Evolutionary conservation across 2,888 invertebrate genomes (phyloP).

Genomic region (Junonia oenone): DNA sequence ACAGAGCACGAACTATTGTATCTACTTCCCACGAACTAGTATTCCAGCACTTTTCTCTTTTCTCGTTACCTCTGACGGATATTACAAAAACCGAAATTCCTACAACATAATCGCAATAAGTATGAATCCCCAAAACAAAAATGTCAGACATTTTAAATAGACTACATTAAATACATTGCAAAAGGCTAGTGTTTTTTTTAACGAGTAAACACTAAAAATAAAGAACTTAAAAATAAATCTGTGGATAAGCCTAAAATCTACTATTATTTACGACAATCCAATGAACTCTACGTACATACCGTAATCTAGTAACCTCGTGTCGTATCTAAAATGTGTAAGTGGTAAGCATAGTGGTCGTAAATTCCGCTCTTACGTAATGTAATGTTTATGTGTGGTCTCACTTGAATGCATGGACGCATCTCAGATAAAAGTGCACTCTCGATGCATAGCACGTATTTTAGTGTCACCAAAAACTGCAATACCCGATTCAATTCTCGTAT

Average conservation of each 20-base stretch:
- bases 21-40: constrained; percentile 60
- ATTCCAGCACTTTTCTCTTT: constrained; percentile 75
- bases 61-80: constrained; percentile 44
- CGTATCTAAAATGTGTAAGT: neutral
- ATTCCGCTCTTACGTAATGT: neutral
- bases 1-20: constrained; percentile 59
- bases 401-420: neutral
- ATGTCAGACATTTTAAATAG: no score
- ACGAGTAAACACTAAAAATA: no score
- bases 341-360: neutral
- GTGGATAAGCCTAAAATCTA: no score
- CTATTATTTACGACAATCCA: neutral
- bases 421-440: neutral
- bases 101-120: neutral
- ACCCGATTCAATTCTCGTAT: constrained; percentile 36
- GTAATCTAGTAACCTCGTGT: neutral
- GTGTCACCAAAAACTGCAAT: constrained; percentile 26
- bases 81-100: constrained; percentile 4
- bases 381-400: neutral
- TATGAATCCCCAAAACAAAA: neutral
- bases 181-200: no score
- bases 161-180: no score
- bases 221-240: no score
- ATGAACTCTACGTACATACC: neutral
- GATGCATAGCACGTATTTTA: constrained; percentile 2